Base-by-base conservation (phyloP, 2,888 invertebrate species). In the Aquatica leii region DNA sequence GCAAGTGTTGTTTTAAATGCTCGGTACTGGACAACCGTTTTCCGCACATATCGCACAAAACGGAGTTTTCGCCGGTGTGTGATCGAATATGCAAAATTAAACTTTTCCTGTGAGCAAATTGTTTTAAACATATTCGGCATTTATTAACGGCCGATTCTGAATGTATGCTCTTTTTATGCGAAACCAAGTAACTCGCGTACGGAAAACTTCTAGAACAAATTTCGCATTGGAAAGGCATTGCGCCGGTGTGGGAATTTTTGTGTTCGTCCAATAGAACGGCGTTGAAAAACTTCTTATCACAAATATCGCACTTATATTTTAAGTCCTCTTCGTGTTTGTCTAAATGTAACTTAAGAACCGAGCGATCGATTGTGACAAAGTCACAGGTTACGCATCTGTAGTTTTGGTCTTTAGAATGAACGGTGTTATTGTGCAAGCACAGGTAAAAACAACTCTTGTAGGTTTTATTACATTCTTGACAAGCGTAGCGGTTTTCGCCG, bases 31-130 rank as follows among this genome's bases (percentile, higher is more conserved):
- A 77, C 3, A 86, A 72, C 0, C 83, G 80, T 64, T 86, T 86
- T 0, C 86, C 86, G 61, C 86, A 87, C n/a, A 83, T 76, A 55
- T 86, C 86, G 59, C 86, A 86, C 0, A 85, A 75, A 64, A 81
- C 81, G n/a, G 77, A 76, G 41, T 77, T 78, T 46, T 79, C 81
- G 8, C 83, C 78, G 0, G 82, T 84, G 60, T 85, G 85, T 11
- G 78, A 74, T 11, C 72, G 76, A 0, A 75, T 67, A 60, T 80
- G 80, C 35, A 76, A 55, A 14, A 73, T 73, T 24, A 79, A 68
- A 52, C 77, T 77, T 51, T 78, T 79, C 46, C 76, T 77, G 50
- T 78, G 77, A 1, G 76, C 73, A 54, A 80, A 81, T 15, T 75
- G 74, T 18, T 81, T 76, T 0, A 77, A 77, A 67, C 86, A 86